Evolutionary conservation across 92 coral and sea anemone species (phyloP).

Genomic region (Bergia puertoricense): DNA sequence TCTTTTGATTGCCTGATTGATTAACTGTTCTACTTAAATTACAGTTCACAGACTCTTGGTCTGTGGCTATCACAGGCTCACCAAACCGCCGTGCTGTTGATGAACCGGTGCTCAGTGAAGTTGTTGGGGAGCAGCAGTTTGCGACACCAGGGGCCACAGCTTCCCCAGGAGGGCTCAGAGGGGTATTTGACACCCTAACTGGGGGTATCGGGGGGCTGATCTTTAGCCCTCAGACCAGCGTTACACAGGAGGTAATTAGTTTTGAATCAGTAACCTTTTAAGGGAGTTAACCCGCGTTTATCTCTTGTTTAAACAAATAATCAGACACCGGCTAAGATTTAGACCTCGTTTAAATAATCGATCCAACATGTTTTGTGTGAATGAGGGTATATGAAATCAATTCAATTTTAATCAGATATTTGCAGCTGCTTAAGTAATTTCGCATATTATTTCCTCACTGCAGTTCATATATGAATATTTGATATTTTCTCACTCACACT

Average conservation of each 20-base stretch:
- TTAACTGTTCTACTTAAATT: neutral
- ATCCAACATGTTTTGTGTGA: too few relatives aligned
- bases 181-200: neutral
- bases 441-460: too few relatives aligned
- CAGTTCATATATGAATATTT: too few relatives aligned
- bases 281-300: too few relatives aligned
- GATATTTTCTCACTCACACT: too few relatives aligned
- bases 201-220: slow-evolving; percentile 9
- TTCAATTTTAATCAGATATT: too few relatives aligned
- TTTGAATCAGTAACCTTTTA: neutral
- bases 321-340: too few relatives aligned
- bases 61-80: slow-evolving; percentile 23
- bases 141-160: slow-evolving; percentile 7
- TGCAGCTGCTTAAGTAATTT: too few relatives aligned
- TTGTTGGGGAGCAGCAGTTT: neutral
- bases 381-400: too few relatives aligned
- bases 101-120: slow-evolving; percentile 6
- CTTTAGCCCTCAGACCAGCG: slow-evolving; percentile 2
- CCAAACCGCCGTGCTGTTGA: slow-evolving; percentile 5
- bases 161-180: neutral
- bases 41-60: slow-evolving; percentile 42
- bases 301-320: too few relatives aligned
- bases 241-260: slow-evolving; percentile 2
- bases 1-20: neutral
- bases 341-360: too few relatives aligned